phyloP scores from a whole-genome alignment of 2,113 vertebrate genomes.

The Gobius niger region DNA sequence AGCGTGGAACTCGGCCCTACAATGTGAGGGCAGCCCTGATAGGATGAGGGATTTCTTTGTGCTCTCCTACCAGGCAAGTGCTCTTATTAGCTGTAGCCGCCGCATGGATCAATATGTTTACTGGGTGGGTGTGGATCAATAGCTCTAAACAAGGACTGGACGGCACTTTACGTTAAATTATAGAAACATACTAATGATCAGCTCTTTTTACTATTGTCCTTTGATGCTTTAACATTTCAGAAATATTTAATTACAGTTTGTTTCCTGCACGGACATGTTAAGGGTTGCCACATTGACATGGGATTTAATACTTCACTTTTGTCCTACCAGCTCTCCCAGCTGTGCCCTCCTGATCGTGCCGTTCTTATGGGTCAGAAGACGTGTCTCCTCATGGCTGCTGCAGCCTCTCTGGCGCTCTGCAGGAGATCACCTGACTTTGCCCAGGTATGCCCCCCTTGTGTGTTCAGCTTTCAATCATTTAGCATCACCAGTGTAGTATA shows the following conservation, averaged over 20 bases:
- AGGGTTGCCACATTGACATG: background rate
- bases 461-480: conserved; percentile 56
- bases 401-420: conserved; percentile 82
- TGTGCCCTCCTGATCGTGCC: conserved; percentile 82
- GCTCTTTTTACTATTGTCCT: background rate
- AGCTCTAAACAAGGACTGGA: conserved; percentile 21
- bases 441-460: conserved; percentile 69
- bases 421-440: conserved; percentile 68
- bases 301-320: background rate
- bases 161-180: background rate
- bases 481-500: conserved; percentile 49
- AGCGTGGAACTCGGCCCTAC: conserved; percentile 92
- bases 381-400: conserved; percentile 86
- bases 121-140: conserved; percentile 25
- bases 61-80: conserved; percentile 86
- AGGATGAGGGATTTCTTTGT: conserved; percentile 89
- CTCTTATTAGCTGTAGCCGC: conserved; percentile 25
- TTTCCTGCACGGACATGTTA: background rate
- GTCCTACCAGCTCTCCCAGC: conserved; percentile 81
- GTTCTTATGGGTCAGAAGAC: conserved; percentile 87
- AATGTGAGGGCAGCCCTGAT: conserved; percentile 73
- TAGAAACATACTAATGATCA: conserved; percentile 7
- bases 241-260: no score
- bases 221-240: background rate
- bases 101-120: conserved; percentile 31